Evolutionary conservation across 2,797 vertebrate species (phyloP).

Genomic region (Myiothlypis chrysogaster): DNA sequence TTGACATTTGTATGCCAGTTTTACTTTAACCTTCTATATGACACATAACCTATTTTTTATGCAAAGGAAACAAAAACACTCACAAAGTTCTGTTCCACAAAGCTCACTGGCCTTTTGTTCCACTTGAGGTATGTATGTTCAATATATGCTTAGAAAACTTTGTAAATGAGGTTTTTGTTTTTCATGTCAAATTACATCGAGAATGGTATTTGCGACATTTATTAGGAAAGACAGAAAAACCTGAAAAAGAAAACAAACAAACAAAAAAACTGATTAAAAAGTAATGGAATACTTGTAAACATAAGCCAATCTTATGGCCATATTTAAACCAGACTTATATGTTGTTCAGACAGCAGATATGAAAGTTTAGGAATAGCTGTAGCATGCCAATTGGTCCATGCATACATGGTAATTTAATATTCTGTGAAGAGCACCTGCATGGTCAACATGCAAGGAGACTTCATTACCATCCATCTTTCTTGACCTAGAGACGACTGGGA

Average conservation of each 20-base stretch:
- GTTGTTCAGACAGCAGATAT: background rate
- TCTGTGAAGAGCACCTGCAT: background rate
- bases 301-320: background rate
- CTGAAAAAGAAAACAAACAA: background rate
- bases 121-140: background rate
- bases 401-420: background rate
- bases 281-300: background rate
- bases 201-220: background rate
- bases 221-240: background rate
- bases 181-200: background rate
- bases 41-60: background rate
- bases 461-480: background rate
- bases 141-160: background rate
- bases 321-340: background rate
- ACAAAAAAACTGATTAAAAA: background rate
- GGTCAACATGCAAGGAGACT: background rate
- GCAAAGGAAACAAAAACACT: background rate
- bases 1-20: background rate
- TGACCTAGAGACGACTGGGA: background rate
- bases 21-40: background rate
- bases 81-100: background rate
- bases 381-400: background rate
- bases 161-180: background rate
- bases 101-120: background rate
- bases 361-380: background rate